phyloP scores from a whole-genome alignment of 2,888 invertebrate species.

The Antheraea assamensis region DNA sequence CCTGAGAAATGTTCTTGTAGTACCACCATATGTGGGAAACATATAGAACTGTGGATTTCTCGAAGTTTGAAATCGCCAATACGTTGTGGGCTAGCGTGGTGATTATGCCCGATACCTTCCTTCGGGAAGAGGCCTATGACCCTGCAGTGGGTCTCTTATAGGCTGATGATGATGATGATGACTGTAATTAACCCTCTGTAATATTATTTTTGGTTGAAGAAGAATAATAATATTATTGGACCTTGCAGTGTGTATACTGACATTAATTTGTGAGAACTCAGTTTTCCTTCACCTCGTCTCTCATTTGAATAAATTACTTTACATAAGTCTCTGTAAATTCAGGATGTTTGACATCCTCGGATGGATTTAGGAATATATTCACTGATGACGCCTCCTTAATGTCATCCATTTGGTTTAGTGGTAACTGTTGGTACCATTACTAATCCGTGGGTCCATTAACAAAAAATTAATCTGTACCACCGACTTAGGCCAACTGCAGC shows the following conservation, averaged over 20 bases:
- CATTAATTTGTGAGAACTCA: not conserved
- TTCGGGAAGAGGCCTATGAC: no score
- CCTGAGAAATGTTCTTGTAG: no score
- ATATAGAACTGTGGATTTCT: no score
- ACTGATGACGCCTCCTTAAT: not conserved
- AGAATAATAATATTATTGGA: not conserved
- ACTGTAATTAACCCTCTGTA: no score
- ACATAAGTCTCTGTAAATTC: not conserved
- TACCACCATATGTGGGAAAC: no score
- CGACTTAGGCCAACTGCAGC: not conserved
- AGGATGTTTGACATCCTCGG: not conserved
- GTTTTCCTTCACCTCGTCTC: not conserved
- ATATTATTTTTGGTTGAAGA: not conserved
- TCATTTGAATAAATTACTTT: not conserved
- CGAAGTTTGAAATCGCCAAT: no score
- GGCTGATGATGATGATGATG: no score
- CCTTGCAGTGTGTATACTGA: not conserved
- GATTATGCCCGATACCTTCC: no score
- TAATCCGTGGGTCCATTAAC: not conserved
- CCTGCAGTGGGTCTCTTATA: no score
- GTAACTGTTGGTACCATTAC: not conserved
- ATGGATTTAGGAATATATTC: not conserved
- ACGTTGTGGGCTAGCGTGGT: no score
- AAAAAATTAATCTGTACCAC: not conserved
- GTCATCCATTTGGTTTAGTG: not conserved